Conservation (phyloP, 2,113 vertebrate species). For the Mola mola region DNA sequence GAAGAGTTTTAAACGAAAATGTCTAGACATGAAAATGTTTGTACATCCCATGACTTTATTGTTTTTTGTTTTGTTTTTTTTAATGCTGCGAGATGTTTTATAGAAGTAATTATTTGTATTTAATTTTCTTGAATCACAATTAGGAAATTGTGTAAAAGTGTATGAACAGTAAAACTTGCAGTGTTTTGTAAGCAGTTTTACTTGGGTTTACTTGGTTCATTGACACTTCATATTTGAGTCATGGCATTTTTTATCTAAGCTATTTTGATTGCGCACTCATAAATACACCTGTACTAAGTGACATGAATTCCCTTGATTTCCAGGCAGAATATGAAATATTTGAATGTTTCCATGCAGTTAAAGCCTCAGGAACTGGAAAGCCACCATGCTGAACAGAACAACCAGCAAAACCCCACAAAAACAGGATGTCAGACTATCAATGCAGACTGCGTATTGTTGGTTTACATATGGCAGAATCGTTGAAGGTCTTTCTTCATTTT, state of each 20-base stretch:
- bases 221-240: neutral
- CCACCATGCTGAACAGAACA: too few relatives aligned
- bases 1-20: neutral
- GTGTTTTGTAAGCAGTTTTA: neutral
- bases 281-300: neutral
- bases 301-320: neutral
- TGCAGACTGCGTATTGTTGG: neutral
- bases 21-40: conserved; percentile 12
- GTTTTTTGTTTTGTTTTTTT: conserved; percentile 29
- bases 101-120: conserved; percentile 30
- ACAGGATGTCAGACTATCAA: neutral
- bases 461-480: neutral
- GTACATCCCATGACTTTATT: conserved; percentile 25
- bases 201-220: neutral
- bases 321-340: neutral
- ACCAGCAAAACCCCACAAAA: too few relatives aligned
- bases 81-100: conserved; percentile 33
- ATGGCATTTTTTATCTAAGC: neutral
- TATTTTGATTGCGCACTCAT: conserved; percentile 1
- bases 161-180: conserved; percentile 4
- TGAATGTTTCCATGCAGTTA: too few relatives aligned
- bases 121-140: conserved; percentile 1
- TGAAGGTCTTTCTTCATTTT: too few relatives aligned
- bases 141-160: neutral
- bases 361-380: conserved; percentile 12